Conservation (phyloP, 2,888 invertebrate species). For the Drosophila kambysellisi region DNA sequence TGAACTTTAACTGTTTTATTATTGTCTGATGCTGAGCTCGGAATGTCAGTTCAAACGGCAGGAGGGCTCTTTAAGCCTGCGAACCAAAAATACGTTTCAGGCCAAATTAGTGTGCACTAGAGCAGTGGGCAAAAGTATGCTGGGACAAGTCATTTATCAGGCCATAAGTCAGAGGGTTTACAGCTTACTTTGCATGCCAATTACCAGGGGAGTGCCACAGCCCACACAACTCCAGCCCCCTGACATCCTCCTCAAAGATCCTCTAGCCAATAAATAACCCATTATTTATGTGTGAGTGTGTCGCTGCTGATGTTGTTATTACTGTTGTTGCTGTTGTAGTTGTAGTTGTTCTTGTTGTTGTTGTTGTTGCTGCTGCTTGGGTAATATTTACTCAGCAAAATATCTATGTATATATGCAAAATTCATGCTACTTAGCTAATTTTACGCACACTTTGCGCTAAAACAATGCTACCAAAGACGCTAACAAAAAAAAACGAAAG, state of each 20-base stretch:
- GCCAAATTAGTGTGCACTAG: conserved; percentile 37
- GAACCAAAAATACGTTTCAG: conserved; percentile 18
- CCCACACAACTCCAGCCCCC: neutral
- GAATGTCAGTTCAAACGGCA: conserved; percentile 6
- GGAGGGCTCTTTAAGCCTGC: conserved; percentile 25
- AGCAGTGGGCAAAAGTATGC: conserved; percentile 22
- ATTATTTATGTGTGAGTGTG: conserved; percentile 64
- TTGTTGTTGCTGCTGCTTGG: conserved; percentile 16
- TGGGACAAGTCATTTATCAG: conserved; percentile 56
- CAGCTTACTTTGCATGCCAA: conserved; percentile 64
- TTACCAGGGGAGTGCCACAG: conserved; percentile 43
- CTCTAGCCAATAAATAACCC: conserved; percentile 65
- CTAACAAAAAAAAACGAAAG: conserved; percentile 1
- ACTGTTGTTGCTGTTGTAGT: neutral
- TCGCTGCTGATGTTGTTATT: neutral
- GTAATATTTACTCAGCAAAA: conserved; percentile 43
- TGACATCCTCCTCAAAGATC: conserved; percentile 1
- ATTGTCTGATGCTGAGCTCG: conserved; percentile 4
- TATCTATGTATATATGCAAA: conserved; percentile 54
- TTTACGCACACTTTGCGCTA: conserved; percentile 76
- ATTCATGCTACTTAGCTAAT: conserved; percentile 70
- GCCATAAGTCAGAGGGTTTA: conserved; percentile 50
- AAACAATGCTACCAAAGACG: conserved; percentile 65
- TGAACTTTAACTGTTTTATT: conserved; percentile 1
- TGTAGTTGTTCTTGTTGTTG: conserved; percentile 5